These are phyloP conservation scores for Lethenteron reissneri DNA, from an alignment of 2,113 vertebrate genomes.

Conservation along the genomic window DNA sequence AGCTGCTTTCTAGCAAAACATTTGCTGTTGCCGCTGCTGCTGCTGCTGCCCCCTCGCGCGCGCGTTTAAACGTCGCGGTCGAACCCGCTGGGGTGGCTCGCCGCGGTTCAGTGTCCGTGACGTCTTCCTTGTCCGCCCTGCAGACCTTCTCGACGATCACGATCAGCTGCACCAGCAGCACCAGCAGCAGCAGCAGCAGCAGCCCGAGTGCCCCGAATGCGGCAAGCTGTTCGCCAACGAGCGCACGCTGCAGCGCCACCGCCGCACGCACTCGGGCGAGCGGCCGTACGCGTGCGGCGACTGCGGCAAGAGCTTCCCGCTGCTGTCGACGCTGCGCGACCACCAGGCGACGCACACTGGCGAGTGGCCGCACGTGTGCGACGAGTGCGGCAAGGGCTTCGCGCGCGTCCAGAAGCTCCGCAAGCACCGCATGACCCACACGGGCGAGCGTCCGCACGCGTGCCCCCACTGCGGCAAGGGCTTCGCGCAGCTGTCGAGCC, in stretches of 20 bases:
- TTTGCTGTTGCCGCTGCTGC: too few species aligned
- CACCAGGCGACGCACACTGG: neutral
- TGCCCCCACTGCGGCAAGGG: neutral
- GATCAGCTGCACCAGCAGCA: too few species aligned
- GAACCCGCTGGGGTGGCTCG: too few species aligned
- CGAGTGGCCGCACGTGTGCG: neutral
- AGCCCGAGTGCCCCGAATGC: too few species aligned
- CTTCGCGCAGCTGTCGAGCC: neutral
- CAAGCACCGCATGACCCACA: conserved; percentile 52
- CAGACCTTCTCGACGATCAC: too few species aligned
- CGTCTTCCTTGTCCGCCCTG: too few species aligned
- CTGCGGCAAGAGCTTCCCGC: neutral
- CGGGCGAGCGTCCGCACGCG: neutral
- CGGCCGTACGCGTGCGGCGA: neutral
- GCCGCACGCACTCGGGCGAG: neutral
- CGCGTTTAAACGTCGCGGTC: too few species aligned
- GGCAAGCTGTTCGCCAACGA: too few species aligned
- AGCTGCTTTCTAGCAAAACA: too few species aligned
- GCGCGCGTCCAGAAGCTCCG: conserved; percentile 93
- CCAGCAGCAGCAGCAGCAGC: too few species aligned
- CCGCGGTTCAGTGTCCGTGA: too few species aligned
- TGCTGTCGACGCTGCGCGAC: neutral
- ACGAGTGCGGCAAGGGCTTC: neutral
- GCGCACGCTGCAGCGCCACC: neutral
- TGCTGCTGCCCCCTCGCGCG: too few species aligned